phyloP scores from a whole-genome alignment of 1,140 invertebrate species.

The Babylonia areolata region DNA sequence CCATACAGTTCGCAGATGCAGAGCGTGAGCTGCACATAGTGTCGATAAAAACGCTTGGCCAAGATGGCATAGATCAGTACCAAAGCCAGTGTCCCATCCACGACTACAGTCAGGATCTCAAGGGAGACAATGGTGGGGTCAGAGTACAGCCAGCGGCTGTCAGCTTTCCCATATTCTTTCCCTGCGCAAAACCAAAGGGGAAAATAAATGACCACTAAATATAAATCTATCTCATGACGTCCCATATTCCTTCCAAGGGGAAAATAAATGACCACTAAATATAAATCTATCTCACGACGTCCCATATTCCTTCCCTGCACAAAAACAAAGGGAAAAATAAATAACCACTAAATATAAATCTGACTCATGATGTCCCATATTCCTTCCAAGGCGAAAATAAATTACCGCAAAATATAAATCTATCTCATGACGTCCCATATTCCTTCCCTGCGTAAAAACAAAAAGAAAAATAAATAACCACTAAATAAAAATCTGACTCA shows the following conservation, averaged over 20 bases:
- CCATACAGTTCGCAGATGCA: slow-evolving; percentile 75
- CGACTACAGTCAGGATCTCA: slow-evolving; percentile 70
- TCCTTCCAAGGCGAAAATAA: too few relatives aligned
- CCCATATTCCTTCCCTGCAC: slow-evolving; percentile 74
- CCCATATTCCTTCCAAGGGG: too few relatives aligned
- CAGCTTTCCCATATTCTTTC: slow-evolving; percentile 74
- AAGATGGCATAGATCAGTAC: slow-evolving; percentile 67
- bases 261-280: too few relatives aligned
- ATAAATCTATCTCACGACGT: too few relatives aligned
- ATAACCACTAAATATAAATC: too few relatives aligned
- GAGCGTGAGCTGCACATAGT: slow-evolving; percentile 71
- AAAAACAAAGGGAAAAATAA: background rate
- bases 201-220: background rate
- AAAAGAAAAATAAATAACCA: background rate
- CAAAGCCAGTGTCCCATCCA: slow-evolving; percentile 63
- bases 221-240: too few relatives aligned
- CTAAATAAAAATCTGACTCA: too few relatives aligned
- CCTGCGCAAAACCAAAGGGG: slow-evolving; percentile 55
- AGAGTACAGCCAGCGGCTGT: slow-evolving; percentile 70
- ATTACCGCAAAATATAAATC: too few relatives aligned
- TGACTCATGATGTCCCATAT: too few relatives aligned
- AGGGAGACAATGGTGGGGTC: slow-evolving; percentile 73
- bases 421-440: too few relatives aligned
- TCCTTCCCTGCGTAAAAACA: slow-evolving; percentile 69
- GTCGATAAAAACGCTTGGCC: slow-evolving; percentile 63